Base-by-base conservation (phyloP, 2,888 invertebrate genomes). In the Orgyia antiqua region DNA sequence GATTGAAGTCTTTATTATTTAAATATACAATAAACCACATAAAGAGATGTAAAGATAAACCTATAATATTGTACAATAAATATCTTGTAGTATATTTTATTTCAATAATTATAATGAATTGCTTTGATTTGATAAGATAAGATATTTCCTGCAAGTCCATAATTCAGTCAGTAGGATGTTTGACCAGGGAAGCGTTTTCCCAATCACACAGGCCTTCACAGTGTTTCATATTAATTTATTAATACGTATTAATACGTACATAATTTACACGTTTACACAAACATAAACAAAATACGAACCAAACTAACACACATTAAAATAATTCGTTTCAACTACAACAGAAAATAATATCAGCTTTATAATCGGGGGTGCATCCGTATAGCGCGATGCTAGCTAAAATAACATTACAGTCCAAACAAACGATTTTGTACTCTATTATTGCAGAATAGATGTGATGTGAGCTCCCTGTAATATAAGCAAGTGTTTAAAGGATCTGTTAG, bases 311-410 rank as follows among this genome's bases (percentile, higher is more conserved):
- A 39, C 39, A 58, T 50, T 51, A 46, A 51, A 56, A 62, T 58
- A 63, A 63, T 58, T 63, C 56, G 60, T 58, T 58, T 50, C 33
- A 21, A 56, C 46, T 50, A 59, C 55, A 57, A 53, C 58, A 38
- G 25, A 32, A 50, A 43, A 45, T 50, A 60, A 64, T 59, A 58
- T 54, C 45, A 41, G 50, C 66, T 64, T 63, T 61, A 58, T 71
- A 74, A 74, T 70, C 67, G 60, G 60, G 66, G 65, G 64, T 63
- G 66, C 68, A 71, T 71, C 73, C 75, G 66, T 60, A 65, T 62
- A 51, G 59, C 59, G 43, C 49, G 31, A 34, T 45, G 32, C 33
- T 46, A 32, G 29, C 41, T 24, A 29, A 11, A 2, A n/a, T 12
- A n/a, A 4, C 1, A 23, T 13, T 27, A 24, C 18, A 25, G 3